phyloP scores from a whole-genome alignment of 2,113 vertebrate genomes.

The Seriola rivoliana region DNA sequence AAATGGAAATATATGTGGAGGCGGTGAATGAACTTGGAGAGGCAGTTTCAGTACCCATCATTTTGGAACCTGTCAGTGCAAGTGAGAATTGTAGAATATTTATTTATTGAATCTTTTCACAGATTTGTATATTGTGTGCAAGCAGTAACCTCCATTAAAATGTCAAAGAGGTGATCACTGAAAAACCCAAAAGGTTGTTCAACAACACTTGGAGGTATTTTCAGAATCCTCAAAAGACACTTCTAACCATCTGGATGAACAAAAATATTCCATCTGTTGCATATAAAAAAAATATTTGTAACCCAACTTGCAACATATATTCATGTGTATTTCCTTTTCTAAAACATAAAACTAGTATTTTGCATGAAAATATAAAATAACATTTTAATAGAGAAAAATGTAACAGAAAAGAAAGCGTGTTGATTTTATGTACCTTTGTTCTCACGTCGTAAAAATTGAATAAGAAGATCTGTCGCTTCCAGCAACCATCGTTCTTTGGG shows the following conservation, averaged over 20 bases:
- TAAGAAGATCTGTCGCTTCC: too few species aligned
- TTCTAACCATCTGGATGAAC: background rate
- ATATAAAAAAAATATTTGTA: background rate
- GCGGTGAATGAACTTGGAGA: constrained; percentile 88
- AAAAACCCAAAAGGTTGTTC: background rate
- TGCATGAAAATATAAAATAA: background rate
- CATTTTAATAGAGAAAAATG: background rate
- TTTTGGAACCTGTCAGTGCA: constrained; percentile 85
- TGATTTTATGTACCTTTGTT: background rate
- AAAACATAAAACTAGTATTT: background rate
- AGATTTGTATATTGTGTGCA: background rate
- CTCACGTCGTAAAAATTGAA: background rate
- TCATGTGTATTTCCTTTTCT: background rate
- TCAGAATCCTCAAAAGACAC: background rate
- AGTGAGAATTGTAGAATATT: constrained; percentile 66
- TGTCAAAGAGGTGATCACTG: background rate
- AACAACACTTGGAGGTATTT: background rate
- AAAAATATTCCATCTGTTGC: background rate
- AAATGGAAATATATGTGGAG: constrained; percentile 87
- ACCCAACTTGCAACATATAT: background rate
- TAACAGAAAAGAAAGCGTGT: background rate
- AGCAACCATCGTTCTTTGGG: background rate
- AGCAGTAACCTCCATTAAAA: background rate
- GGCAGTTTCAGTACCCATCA: constrained; percentile 75
- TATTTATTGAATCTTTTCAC: background rate